Evolutionary conservation across 2,888 invertebrate species (phyloP).

Genomic region (Netelia virgata): DNA sequence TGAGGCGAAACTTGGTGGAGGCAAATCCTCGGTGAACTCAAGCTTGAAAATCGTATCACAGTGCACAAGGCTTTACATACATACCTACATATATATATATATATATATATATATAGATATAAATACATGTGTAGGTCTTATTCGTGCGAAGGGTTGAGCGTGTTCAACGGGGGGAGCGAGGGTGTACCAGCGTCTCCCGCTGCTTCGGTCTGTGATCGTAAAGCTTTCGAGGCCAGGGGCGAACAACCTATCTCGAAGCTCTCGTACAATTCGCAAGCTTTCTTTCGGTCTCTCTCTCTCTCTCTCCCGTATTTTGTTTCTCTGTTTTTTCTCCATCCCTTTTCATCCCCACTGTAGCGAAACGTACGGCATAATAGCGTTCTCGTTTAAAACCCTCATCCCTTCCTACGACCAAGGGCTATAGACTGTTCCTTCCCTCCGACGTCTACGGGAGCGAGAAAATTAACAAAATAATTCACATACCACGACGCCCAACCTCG

Average conservation of each 20-base stretch:
- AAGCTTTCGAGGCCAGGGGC: constrained; percentile 64
- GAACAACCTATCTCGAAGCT: constrained; percentile 61
- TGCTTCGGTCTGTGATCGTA: constrained; percentile 61
- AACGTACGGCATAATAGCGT: constrained; percentile 34
- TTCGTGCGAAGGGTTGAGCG: constrained; percentile 13
- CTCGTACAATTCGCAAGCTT: constrained; percentile 62
- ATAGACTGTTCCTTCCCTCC: constrained; percentile 35
- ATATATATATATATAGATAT: not conserved
- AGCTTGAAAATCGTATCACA: constrained; percentile 65
- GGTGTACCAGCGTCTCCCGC: constrained; percentile 23
- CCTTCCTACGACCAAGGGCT: constrained; percentile 36
- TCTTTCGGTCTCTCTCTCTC: not conserved
- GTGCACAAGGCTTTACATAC: constrained; percentile 15
- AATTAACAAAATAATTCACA: constrained; percentile 77
- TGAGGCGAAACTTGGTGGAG: constrained; percentile 51
- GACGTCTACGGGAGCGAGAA: constrained; percentile 62
- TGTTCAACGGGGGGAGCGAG: constrained; percentile 57
- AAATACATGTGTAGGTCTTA: too few relatives aligned
- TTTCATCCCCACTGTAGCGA: constrained; percentile 11
- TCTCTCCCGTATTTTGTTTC: not conserved
- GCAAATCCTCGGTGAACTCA: constrained; percentile 60
- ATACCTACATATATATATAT: not conserved
- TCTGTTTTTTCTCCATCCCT: constrained; percentile 9
- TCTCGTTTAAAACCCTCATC: constrained; percentile 44
- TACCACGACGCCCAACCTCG: constrained; percentile 60